These are phyloP conservation scores for Calidris pugnax DNA, from an alignment of 2,113 vertebrate genomes.

Conservation along the genomic window DNA sequence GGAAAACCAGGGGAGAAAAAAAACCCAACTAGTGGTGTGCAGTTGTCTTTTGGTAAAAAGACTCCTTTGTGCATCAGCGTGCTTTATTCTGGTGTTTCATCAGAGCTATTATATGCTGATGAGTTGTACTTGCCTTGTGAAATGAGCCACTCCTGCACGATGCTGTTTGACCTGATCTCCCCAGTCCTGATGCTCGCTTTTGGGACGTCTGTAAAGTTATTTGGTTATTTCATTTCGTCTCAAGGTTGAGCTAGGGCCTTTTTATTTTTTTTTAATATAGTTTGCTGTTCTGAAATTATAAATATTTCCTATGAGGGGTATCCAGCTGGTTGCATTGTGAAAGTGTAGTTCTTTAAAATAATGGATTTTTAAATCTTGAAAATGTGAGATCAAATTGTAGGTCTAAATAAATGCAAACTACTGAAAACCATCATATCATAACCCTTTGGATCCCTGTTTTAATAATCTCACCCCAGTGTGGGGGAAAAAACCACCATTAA, in stretches of 20 bases:
- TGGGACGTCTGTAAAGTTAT: not conserved
- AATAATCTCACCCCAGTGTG: not conserved
- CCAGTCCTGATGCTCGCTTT: not conserved
- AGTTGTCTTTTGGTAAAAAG: not conserved
- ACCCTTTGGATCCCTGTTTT: not conserved
- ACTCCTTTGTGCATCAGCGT: not conserved
- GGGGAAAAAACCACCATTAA: not conserved
- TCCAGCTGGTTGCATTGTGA: not conserved
- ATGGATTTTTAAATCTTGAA: not conserved
- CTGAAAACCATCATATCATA: too few relatives aligned
- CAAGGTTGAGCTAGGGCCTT: not conserved
- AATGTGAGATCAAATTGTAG: not conserved
- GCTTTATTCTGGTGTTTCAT: not conserved
- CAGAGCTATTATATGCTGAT: not conserved
- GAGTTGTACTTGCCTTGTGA: not conserved
- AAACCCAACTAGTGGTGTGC: not conserved
- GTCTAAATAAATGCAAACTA: not conserved
- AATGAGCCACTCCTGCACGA: not conserved
- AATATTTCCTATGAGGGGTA: not conserved
- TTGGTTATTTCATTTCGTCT: not conserved
- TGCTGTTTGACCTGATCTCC: not conserved
- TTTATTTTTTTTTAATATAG: not conserved
- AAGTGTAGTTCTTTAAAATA: not conserved
- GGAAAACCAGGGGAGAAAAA: not conserved
- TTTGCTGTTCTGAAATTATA: not conserved